phyloP scores from a whole-genome alignment of 2,797 vertebrate genomes.

The Hylomyscus alleni region DNA sequence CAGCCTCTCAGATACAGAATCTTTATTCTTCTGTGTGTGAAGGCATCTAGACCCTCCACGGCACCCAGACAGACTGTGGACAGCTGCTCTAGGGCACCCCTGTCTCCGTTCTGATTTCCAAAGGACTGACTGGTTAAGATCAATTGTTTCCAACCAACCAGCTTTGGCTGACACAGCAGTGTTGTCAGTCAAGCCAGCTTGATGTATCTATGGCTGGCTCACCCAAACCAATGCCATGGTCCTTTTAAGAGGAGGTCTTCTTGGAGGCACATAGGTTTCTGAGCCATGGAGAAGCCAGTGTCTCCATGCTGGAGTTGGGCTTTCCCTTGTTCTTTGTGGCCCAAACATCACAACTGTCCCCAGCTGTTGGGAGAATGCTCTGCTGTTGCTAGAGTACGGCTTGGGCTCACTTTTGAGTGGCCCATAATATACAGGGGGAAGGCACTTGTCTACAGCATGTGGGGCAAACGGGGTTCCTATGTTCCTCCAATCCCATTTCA shows the following conservation, averaged over 20 bases:
- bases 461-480: background rate
- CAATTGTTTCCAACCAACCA: background rate
- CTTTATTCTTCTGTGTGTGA: background rate
- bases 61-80: no score
- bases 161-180: background rate
- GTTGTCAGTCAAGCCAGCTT: constrained; percentile 40
- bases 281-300: background rate
- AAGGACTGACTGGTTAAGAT: constrained; percentile 19
- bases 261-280: constrained; percentile 17
- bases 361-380: background rate
- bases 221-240: background rate
- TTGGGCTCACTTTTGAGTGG: background rate
- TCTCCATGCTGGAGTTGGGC: background rate
- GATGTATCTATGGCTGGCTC: background rate
- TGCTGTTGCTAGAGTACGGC: background rate
- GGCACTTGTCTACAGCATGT: rapidly evolving
- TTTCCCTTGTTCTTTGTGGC: background rate
- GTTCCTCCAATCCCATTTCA: background rate
- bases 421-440: background rate
- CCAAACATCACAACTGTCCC: no score
- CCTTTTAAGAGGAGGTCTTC: background rate
- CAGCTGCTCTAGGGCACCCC: background rate
- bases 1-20: background rate
- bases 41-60: background rate
- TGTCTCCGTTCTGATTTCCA: background rate